Evolutionary conservation across 2,888 invertebrate species (phyloP), one percentile per base, ranked within the genome.

Genomic region (Erynnis tages): DNA sequence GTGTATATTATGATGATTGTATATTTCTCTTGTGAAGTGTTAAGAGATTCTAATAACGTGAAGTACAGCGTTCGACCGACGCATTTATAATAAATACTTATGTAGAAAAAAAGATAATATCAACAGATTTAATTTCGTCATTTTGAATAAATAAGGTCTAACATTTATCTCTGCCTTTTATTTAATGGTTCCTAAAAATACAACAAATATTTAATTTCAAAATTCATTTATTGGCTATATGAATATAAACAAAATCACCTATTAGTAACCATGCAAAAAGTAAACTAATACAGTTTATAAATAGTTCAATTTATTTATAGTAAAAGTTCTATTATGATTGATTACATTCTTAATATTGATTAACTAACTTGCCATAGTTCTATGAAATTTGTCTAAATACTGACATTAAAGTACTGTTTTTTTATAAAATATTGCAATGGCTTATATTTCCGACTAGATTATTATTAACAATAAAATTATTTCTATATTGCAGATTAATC

Each of bases 391-490:
- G 54, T 62, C 59, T 65, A 66, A 61, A 60, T 56, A 57, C 56
- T 50, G 54, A 54, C 52, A 58, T 57, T 49, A 54, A 43, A 55
- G 55, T 47, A 53, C 58, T 56, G 45, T 49, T 73, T 76, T 49
- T 73, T 76, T 73, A 73, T 74, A 75, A 70, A 71, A 78, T 85
- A 87, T 86, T 89, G 86, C 85, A 86, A 89, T 89, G 88, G 89
- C 89, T 82, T 80, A 79, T 79, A 80, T 76, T 84, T 85, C 72
- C 87, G 89, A 89, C 89, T 89, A 89, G 89, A 89, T 79, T 70
- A 79, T 82, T 76, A 79, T 80, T 83, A 83, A 78, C 71, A 80
- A 82, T 78, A 82, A 71, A 82, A 78, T 77, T 83, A 79, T 64
- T 67, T 72, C 73, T 82, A 80, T 82, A 79, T 78, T 79, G 79